phyloP scores from a whole-genome alignment of 2,113 vertebrate species.

The Pangasianodon gigas region DNA sequence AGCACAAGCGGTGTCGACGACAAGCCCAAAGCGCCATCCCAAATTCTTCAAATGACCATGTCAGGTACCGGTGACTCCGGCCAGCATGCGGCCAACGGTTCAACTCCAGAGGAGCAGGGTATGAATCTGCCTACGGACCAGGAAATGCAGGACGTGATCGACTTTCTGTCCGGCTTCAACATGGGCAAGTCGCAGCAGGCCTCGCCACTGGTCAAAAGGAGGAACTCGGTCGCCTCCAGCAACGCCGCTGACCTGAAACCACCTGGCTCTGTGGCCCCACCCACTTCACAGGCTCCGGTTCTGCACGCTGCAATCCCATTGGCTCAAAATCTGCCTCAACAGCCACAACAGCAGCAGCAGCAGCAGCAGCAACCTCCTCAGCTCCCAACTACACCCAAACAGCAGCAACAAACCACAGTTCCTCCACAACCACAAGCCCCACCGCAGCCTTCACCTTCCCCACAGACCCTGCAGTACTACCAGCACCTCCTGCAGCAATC shows the following conservation, averaged over 20 bases:
- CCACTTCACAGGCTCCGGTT: constrained; percentile 73
- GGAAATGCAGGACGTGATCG: constrained; percentile 99
- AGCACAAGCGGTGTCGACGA: constrained; percentile 81
- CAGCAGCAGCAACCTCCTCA: constrained; percentile 61
- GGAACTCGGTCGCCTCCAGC: constrained; percentile 88
- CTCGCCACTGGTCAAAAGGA: constrained; percentile 89
- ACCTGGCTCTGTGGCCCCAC: constrained; percentile 72
- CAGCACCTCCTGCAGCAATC: constrained; percentile 78
- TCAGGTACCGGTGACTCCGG: constrained; percentile 75
- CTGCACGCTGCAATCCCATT: constrained; percentile 78
- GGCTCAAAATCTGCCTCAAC: constrained; percentile 71
- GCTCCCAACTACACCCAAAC: constrained; percentile 66
- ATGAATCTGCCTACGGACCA: constrained; percentile 98
- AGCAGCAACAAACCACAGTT: constrained; percentile 43
- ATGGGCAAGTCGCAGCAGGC: constrained; percentile 98
- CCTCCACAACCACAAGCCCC: constrained; percentile 44
- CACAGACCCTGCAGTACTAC: constrained; percentile 60
- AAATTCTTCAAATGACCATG: constrained; percentile 81
- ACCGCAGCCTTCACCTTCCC: constrained; percentile 33
- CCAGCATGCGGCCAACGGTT: constrained; percentile 82
- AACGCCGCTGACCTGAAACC: constrained; percentile 85
- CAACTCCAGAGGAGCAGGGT: constrained; percentile 86
- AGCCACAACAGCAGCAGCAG: constrained; percentile 59
- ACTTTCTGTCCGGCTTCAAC: constrained; percentile 98
- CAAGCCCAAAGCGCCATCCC: constrained; percentile 81